Evolutionary conservation across 1,140 invertebrate species (phyloP).

Genomic region (Meloidogyne chitwoodi): DNA sequence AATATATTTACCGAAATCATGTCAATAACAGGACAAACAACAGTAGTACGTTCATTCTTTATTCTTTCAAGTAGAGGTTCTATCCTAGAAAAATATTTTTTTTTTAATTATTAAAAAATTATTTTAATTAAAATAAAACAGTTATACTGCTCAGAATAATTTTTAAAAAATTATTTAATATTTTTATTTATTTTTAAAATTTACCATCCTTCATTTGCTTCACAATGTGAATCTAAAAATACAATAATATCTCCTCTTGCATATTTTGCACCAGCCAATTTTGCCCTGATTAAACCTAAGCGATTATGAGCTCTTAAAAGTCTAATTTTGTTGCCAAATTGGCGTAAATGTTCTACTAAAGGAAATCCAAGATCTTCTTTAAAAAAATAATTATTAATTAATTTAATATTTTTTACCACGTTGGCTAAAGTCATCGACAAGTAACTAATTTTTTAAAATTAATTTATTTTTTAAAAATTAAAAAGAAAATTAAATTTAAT

Average conservation of each 20-base stretch:
- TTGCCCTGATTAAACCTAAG: constrained; percentile 79
- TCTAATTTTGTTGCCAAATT: constrained; percentile 65
- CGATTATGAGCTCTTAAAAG: constrained; percentile 73
- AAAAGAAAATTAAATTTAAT: background rate
- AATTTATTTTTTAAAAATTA: background rate
- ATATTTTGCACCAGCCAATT: constrained; percentile 73
- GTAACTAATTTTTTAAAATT: no score
- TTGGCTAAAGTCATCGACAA: constrained; percentile 83
- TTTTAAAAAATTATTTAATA: no score
- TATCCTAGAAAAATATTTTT: constrained; percentile 62
- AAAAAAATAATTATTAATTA: constrained; percentile 62
- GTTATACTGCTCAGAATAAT: no score
- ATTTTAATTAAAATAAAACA: no score
- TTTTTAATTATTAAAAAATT: no score
- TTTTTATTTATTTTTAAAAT: constrained; percentile 12
- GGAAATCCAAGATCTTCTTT: constrained; percentile 69
- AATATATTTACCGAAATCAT: constrained; percentile 68
- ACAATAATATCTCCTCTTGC: constrained; percentile 84
- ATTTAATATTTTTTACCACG: constrained; percentile 66
- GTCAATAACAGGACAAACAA: constrained; percentile 87
- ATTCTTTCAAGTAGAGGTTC: constrained; percentile 80
- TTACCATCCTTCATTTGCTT: constrained; percentile 73
- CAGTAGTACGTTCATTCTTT: constrained; percentile 72
- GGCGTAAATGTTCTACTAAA: constrained; percentile 71
- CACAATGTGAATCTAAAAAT: constrained; percentile 92